Percentiles rank a stretch among this genome's conserved stretches.
Evolutionary conservation across 1,140 invertebrate species (phyloP).

Genomic region (Meteorus sp.): DNA sequence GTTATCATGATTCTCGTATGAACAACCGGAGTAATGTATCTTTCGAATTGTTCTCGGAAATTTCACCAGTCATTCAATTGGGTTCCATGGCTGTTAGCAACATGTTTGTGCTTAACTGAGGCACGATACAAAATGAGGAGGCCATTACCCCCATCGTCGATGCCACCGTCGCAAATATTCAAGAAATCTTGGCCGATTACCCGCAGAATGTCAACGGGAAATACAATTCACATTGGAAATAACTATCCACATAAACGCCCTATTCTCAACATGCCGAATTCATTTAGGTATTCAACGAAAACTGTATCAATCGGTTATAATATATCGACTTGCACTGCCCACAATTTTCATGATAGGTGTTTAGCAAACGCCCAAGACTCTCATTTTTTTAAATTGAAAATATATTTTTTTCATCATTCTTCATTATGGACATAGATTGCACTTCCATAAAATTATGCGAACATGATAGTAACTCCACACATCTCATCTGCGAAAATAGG

Average conservation of each 20-base stretch:
- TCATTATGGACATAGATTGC: no score
- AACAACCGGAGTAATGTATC: no score
- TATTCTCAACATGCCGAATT: slow-evolving; percentile 37
- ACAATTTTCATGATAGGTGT: no score
- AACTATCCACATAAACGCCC: slow-evolving; percentile 41
- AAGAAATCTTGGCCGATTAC: slow-evolving; percentile 46
- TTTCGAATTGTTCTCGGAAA: no score
- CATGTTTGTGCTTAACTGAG: slow-evolving; percentile 38
- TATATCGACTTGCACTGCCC: neutral
- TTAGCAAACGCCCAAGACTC: no score
- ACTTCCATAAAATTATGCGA: no score
- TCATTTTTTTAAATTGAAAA: no score
- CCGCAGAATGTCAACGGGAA: slow-evolving; percentile 44
- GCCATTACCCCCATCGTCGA: slow-evolving; percentile 33
- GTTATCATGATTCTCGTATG: no score
- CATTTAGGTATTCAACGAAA: slow-evolving; percentile 40
- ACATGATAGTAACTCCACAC: no score
- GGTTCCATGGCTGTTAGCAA: slow-evolving; percentile 41
- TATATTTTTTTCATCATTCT: no score
- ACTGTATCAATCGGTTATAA: slow-evolving; percentile 7
- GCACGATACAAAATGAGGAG: slow-evolving; percentile 48
- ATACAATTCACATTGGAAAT: slow-evolving; percentile 40
- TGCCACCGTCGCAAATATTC: slow-evolving; percentile 35
- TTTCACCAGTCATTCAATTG: slow-evolving; percentile 36
- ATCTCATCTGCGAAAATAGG: no score